Evolutionary conservation across 2,888 invertebrate genomes (phyloP).

Genomic region (Drosophila cracens): DNA sequence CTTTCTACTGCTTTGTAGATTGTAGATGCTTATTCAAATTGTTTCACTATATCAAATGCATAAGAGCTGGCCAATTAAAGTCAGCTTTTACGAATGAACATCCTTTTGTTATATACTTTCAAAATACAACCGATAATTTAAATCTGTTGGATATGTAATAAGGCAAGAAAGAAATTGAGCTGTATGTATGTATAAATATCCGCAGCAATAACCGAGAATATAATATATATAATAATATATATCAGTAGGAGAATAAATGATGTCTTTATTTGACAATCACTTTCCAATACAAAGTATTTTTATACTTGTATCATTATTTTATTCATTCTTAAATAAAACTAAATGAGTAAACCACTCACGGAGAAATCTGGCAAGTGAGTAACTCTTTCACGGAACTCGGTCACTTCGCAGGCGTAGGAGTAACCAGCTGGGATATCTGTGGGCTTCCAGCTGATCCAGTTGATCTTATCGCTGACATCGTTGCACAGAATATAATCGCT

Average conservation of each 20-base stretch:
- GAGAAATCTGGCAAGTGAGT: conserved; percentile 70
- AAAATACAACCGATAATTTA: not conserved
- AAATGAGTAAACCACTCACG: conserved; percentile 67
- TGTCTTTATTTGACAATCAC: not conserved
- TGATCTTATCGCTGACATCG: conserved; percentile 86
- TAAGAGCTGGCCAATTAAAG: not conserved
- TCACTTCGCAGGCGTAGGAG: conserved; percentile 82
- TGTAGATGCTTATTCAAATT: not conserved
- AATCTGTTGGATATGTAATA: not conserved
- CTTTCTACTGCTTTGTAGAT: too few species aligned
- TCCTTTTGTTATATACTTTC: not conserved
- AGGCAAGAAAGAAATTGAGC: not conserved
- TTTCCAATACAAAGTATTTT: not conserved
- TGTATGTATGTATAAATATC: not conserved
- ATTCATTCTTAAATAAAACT: conserved; percentile 2
- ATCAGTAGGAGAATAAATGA: not conserved
- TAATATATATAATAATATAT: not conserved
- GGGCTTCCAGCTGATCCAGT: conserved; percentile 85
- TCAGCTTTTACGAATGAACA: not conserved
- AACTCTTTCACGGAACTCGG: conserved; percentile 74
- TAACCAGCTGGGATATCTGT: conserved; percentile 77
- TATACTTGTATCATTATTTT: not conserved
- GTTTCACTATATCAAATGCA: not conserved
- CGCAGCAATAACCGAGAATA: not conserved
- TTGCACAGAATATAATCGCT: conserved; percentile 78